Conservation (phyloP, 2,797 vertebrate genomes). For the Naso thynnoides region DNA sequence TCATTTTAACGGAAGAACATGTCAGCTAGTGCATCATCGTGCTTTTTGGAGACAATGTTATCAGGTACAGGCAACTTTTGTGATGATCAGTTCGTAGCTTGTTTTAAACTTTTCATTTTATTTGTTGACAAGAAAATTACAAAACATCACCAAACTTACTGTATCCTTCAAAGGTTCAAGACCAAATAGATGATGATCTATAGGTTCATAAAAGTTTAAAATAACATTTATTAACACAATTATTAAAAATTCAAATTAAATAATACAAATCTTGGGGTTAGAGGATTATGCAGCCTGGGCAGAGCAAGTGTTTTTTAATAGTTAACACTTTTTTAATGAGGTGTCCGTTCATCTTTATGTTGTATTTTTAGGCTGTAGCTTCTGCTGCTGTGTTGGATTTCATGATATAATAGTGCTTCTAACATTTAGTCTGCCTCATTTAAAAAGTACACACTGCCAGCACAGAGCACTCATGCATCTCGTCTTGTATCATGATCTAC, state of each 20-base stretch:
- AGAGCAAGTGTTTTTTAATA: constrained; percentile 34
- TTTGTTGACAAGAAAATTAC: background rate
- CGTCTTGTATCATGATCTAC: constrained; percentile 2
- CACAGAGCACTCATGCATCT: constrained; percentile 16
- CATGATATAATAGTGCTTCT: constrained; percentile 8
- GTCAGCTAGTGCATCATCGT: background rate
- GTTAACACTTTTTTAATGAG: constrained; percentile 19
- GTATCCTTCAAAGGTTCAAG: background rate
- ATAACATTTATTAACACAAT: too few relatives aligned
- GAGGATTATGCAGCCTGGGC: constrained; percentile 1
- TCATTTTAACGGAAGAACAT: background rate
- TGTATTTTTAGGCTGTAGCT: constrained; percentile 22
- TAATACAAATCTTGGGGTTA: background rate
- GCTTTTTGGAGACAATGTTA: background rate
- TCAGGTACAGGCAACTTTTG: background rate
- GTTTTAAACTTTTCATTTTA: constrained; percentile 4
- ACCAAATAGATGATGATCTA: background rate
- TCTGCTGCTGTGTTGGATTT: constrained; percentile 7
- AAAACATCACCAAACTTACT: background rate
- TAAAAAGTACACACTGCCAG: constrained; percentile 10
- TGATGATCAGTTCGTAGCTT: constrained; percentile 2
- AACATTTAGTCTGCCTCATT: constrained; percentile 24
- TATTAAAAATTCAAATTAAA: too few relatives aligned
- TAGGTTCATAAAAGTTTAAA: constrained; percentile 9
- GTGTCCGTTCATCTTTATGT: constrained; percentile 11